Base-by-base conservation (phyloP, 2,888 invertebrate genomes). In the Agrilus biguttatus region DNA sequence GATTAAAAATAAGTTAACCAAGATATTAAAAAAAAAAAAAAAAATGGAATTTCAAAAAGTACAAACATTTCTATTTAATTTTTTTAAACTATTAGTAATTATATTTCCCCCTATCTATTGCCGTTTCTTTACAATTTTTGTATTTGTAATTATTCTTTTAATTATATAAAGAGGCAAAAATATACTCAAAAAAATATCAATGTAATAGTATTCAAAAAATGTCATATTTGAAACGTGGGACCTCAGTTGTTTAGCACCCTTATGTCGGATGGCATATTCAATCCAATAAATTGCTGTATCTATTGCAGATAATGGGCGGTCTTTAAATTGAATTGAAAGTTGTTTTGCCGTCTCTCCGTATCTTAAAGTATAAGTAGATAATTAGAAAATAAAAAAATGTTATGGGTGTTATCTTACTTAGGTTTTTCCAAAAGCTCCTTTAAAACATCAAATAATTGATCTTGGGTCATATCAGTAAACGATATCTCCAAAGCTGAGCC, bases 381-480 rank as follows among this genome's bases (percentile, higher is more conserved):
- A 8, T 23, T 6, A 28, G 10, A 28, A 21, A 21, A 3, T 6
- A 21, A 21, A 6, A 33, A 42, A 40, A 58, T 66, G 62, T 58
- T 74, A 74, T 57, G 59, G 52, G 73, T 62, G 8, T 57, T 60
- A 40, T 57, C 67, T 62, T 59, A 74, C 75, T 57, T 66, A 10
- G 62, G 58, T 51, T 73, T 62, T 8, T 58, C 59, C 10, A 49
- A 19, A 28, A 51, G 33, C 13, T 45, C 36, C 8, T 42, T 42
- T 23, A 49, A 14, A 0, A 19, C 33, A n/a, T 42, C 37, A 8
- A 21, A 17, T 19, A 48, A 32, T 12, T 10, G 14, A 14, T 38
- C 28, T 17, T 44, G 38, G 5, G 34, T 43, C 8, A 49, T 35
- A 10, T 44, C 34, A 1, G 12, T 8, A 39, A 45, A 48, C 23